phyloP scores from a whole-genome alignment of 2,797 vertebrate species.

The Sylvia borin region DNA sequence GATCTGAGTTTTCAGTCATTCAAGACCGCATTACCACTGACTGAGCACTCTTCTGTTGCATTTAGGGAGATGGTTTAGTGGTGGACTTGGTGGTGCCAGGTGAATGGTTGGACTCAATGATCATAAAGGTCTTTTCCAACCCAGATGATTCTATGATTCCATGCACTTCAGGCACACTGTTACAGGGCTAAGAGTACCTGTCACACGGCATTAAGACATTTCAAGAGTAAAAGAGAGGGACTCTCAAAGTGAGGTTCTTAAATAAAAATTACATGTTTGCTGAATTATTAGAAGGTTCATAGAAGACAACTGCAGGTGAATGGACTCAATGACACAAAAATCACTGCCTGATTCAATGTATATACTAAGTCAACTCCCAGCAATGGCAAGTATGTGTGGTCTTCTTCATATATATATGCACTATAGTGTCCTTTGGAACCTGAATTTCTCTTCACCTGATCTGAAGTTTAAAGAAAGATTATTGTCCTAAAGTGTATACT shows the following conservation, averaged over 20 bases:
- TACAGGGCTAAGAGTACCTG: not conserved
- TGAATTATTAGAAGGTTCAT: not conserved
- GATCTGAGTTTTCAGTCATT: not conserved
- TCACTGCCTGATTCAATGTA: not conserved
- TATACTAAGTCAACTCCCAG: not conserved
- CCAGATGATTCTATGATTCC: not conserved
- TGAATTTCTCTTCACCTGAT: not conserved
- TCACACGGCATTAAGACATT: not conserved
- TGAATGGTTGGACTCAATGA: not conserved
- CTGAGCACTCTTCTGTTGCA: not conserved
- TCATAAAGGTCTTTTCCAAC: not conserved
- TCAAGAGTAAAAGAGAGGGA: not conserved
- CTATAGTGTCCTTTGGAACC: not conserved
- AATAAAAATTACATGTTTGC: not conserved
- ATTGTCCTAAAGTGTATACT: not conserved
- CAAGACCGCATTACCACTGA: not conserved
- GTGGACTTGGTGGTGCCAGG: not conserved
- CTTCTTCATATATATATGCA: not conserved
- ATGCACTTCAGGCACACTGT: not conserved
- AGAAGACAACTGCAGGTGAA: not conserved
- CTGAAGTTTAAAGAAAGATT: not conserved
- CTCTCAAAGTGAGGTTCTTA: not conserved
- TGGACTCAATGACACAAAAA: not conserved
- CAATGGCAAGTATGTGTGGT: not conserved
- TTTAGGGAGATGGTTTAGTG: not conserved